phyloP scores from a whole-genome alignment of 1,140 invertebrate genomes.

The Monochamus saltuarius region DNA sequence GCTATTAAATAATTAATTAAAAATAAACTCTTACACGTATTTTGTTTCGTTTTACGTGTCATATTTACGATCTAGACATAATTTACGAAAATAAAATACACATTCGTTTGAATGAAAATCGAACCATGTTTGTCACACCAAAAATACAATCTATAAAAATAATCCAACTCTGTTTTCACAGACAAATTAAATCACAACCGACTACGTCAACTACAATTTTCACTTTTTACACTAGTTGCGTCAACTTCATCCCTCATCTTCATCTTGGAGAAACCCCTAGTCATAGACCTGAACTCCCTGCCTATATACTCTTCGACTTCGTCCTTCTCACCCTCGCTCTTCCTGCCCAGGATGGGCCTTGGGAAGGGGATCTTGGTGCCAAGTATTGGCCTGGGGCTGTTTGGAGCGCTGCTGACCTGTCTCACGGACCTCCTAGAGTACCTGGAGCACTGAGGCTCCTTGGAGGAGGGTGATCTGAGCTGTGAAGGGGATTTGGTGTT shows the following conservation, averaged over 20 bases:
- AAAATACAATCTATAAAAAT: not conserved
- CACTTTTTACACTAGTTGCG: slow-evolving; percentile 4
- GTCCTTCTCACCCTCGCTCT: slow-evolving; percentile 28
- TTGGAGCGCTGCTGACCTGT: slow-evolving; percentile 16
- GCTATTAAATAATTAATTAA: too few relatives aligned
- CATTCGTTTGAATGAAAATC: not conserved
- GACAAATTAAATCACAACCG: not conserved
- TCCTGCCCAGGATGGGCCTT: slow-evolving; percentile 42
- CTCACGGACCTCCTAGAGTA: slow-evolving; percentile 43
- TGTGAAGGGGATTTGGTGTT: slow-evolving; percentile 15
- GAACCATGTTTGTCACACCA: not conserved
- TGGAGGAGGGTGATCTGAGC: not conserved
- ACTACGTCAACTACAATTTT: slow-evolving; percentile 20
- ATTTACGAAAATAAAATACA: too few relatives aligned
- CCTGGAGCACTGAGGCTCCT: slow-evolving; percentile 34
- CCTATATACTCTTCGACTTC: slow-evolving; percentile 37
- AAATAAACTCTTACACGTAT: too few relatives aligned
- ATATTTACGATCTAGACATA: too few relatives aligned
- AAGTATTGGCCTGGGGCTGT: slow-evolving; percentile 41
- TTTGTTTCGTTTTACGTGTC: too few relatives aligned
- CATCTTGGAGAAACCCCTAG: slow-evolving; percentile 36
- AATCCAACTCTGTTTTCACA: not conserved
- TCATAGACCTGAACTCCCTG: slow-evolving; percentile 39
- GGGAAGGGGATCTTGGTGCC: slow-evolving; percentile 40
- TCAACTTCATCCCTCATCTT: slow-evolving; percentile 38